Percentiles rank a stretch among this genome's conserved stretches.
These are phyloP conservation scores for Coregonus ussuriensis DNA, from an alignment of 2,797 vertebrate species.

Conservation along the genomic window DNA sequence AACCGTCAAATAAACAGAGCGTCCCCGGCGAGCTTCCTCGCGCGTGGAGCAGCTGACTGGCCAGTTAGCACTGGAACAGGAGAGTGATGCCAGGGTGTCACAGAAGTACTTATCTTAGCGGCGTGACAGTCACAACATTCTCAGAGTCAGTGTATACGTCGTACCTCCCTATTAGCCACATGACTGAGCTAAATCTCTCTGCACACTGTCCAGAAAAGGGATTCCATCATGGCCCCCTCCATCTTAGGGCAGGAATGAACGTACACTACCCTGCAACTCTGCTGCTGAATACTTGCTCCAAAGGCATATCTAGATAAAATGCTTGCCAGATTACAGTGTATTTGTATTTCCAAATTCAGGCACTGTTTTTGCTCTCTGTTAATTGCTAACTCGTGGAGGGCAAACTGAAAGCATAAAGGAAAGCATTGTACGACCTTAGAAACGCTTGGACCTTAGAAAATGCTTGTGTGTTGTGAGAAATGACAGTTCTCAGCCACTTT, in stretches of 20 bases:
- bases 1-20: not conserved
- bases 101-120: not conserved
- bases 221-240: not conserved
- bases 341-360: not conserved
- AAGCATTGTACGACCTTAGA: no score
- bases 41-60: not conserved
- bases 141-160: not conserved
- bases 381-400: not conserved
- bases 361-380: not conserved
- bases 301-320: not conserved
- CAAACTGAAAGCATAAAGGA: no score
- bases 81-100: not conserved
- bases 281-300: not conserved
- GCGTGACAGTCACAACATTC: not conserved
- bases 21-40: not conserved
- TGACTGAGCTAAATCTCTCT: not conserved
- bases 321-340: not conserved
- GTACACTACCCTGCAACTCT: not conserved
- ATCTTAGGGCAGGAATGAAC: not conserved
- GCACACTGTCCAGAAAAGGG: not conserved
- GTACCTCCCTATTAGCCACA: not conserved
- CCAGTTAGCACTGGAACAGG: not conserved
- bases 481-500: not conserved
- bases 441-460: no score
- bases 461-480: not conserved